Percentiles rank a stretch among this genome's conserved stretches.
phyloP scores from a whole-genome alignment of 2,888 invertebrate genomes.

The Trachelus troglodyta region DNA sequence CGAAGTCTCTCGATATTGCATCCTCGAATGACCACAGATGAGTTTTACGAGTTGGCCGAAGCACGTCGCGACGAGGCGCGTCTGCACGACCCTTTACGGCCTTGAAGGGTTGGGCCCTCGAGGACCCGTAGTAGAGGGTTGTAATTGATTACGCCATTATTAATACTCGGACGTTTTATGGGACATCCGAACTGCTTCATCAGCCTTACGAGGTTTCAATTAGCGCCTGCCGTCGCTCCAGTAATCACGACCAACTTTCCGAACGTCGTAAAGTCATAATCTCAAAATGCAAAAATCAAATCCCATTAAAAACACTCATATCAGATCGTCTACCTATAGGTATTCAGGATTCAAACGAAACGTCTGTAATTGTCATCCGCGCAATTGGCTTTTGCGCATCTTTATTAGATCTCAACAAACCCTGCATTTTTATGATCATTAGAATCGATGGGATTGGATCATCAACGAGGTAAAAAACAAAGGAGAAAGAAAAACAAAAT shows the following conservation, averaged over 20 bases:
- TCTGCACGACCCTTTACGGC: slow-evolving; percentile 46
- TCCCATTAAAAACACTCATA: background rate
- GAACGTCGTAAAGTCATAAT: background rate
- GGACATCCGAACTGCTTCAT: slow-evolving; percentile 28
- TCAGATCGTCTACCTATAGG: background rate
- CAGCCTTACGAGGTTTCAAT: slow-evolving; percentile 27
- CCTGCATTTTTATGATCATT: background rate
- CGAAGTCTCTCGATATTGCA: slow-evolving; percentile 1
- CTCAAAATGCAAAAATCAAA: background rate
- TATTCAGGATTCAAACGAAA: background rate
- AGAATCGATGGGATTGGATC: background rate
- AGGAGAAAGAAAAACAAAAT: background rate
- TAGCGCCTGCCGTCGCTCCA: slow-evolving; percentile 16
- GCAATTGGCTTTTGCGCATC: background rate
- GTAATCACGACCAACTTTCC: slow-evolving; percentile 5
- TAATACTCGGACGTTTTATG: slow-evolving; percentile 45
- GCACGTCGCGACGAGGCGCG: slow-evolving; percentile 46
- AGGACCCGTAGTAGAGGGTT: slow-evolving; percentile 29
- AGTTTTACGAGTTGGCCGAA: slow-evolving; percentile 54
- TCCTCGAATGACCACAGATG: slow-evolving; percentile 52
- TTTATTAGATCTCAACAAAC: background rate
- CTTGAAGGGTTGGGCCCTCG: slow-evolving; percentile 22
- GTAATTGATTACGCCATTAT: slow-evolving; percentile 57
- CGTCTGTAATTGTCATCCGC: background rate
- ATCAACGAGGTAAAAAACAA: background rate